Evolutionary conservation across 2,797 vertebrate species (phyloP).

Genomic region (Miichthys miiuy): DNA sequence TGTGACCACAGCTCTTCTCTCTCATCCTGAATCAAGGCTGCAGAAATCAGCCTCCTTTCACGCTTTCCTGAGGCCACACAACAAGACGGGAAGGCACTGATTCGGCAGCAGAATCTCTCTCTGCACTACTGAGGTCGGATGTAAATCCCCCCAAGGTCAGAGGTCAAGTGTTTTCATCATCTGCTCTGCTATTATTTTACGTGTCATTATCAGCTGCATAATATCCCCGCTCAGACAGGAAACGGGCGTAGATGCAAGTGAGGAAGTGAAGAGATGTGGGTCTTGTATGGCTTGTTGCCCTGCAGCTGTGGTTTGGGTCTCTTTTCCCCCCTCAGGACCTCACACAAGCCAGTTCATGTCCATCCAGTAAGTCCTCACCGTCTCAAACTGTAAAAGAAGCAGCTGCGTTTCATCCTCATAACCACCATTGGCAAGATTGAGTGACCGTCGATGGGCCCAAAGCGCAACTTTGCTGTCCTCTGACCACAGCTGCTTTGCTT

Average conservation of each 20-base stretch:
- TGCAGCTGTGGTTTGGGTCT: constrained; percentile 74
- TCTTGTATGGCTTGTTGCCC: constrained; percentile 70
- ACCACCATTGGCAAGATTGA: constrained; percentile 62
- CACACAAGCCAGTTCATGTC: constrained; percentile 66
- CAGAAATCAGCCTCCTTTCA: constrained; percentile 78
- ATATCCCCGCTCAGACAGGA: constrained; percentile 64
- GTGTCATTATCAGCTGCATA: constrained; percentile 70
- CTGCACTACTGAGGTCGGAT: constrained; percentile 61
- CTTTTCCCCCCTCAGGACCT: constrained; percentile 60
- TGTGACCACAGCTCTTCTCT: constrained; percentile 74
- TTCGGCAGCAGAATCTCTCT: constrained; percentile 56
- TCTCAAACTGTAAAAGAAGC: constrained; percentile 62
- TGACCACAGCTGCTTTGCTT: constrained; percentile 67
- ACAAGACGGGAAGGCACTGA: constrained; percentile 69
- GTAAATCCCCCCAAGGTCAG: constrained; percentile 59
- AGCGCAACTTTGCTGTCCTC: constrained; percentile 36
- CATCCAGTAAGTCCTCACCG: constrained; percentile 59
- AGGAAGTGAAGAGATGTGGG: constrained; percentile 60
- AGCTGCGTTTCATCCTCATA: constrained; percentile 75
- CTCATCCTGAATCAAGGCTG: constrained; percentile 78
- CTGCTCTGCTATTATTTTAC: constrained; percentile 67
- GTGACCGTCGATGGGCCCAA: constrained; percentile 48
- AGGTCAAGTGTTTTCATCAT: constrained; percentile 77
- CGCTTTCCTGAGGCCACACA: constrained; percentile 79
- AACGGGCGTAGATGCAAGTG: constrained; percentile 49